Conservation (phyloP, 2,113 vertebrate species). For the Oxyura jamaicensis region DNA sequence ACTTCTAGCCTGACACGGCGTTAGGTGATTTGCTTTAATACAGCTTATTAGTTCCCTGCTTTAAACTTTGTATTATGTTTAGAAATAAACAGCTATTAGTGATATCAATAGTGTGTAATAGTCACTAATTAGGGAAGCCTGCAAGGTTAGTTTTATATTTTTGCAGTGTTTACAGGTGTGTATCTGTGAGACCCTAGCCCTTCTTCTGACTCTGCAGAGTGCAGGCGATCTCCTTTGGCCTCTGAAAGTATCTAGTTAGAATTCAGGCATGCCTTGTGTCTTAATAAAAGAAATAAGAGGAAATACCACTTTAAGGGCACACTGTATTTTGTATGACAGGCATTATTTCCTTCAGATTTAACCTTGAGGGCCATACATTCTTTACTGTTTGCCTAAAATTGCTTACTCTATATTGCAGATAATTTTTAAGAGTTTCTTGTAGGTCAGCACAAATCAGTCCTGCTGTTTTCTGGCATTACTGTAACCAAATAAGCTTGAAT, state of each 20-base stretch:
- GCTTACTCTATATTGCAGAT: background rate
- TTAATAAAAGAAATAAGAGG: background rate
- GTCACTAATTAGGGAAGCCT: background rate
- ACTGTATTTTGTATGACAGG: background rate
- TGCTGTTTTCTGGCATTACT: constrained; percentile 8
- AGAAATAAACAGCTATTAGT: background rate
- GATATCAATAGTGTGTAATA: background rate
- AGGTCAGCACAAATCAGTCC: background rate
- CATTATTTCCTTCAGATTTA: background rate
- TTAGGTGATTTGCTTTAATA: background rate
- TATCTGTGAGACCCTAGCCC: background rate
- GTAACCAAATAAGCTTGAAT: constrained; percentile 2
- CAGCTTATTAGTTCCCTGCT: background rate
- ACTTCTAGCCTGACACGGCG: background rate
- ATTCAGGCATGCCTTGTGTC: background rate
- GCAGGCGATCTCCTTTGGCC: constrained; percentile 18
- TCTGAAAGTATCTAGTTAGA: background rate
- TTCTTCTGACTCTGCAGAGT: background rate
- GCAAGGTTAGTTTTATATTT: background rate
- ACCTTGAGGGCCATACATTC: background rate
- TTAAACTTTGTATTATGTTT: background rate
- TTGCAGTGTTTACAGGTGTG: background rate
- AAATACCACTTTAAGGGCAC: background rate
- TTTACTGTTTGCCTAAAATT: background rate
- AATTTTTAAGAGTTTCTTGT: background rate